phyloP scores from a whole-genome alignment of 2,113 vertebrate species.

The Myotis davidii region DNA sequence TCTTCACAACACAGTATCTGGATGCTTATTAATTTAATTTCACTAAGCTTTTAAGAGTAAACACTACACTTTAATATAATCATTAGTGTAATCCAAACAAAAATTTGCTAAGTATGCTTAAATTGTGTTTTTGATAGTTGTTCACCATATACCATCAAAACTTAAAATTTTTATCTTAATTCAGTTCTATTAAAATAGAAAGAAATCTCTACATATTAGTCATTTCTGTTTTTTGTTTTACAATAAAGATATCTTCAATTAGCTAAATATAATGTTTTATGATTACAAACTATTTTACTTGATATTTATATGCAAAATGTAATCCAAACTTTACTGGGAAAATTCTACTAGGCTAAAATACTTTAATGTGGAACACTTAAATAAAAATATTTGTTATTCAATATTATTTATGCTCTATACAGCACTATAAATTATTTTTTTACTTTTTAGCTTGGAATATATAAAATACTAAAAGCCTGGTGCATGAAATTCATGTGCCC shows the following conservation, averaged over 20 bases:
- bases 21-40: not conserved
- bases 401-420: not conserved
- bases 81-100: not conserved
- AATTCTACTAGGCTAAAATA: not conserved
- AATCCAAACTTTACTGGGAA: constrained; percentile 6
- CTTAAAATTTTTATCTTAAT: constrained; percentile 49
- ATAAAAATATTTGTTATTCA: constrained; percentile 15
- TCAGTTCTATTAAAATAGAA: not conserved
- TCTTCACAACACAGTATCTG: not conserved
- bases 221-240: constrained; percentile 17
- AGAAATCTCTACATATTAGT: not conserved
- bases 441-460: not conserved
- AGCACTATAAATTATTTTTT: not conserved
- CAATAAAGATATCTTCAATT: constrained; percentile 35
- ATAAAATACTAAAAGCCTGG: too few species aligned
- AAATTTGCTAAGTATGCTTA: not conserved
- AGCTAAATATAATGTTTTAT: constrained; percentile 5
- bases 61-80: not conserved
- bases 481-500: too few species aligned
- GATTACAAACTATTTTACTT: not conserved
- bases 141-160: not conserved
- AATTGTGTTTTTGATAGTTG: not conserved
- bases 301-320: not conserved
- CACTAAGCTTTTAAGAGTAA: not conserved
- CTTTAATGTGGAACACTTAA: not conserved